Evolutionary conservation across 2,888 invertebrate species (phyloP).

Genomic region (Chydorus sphaericus): DNA sequence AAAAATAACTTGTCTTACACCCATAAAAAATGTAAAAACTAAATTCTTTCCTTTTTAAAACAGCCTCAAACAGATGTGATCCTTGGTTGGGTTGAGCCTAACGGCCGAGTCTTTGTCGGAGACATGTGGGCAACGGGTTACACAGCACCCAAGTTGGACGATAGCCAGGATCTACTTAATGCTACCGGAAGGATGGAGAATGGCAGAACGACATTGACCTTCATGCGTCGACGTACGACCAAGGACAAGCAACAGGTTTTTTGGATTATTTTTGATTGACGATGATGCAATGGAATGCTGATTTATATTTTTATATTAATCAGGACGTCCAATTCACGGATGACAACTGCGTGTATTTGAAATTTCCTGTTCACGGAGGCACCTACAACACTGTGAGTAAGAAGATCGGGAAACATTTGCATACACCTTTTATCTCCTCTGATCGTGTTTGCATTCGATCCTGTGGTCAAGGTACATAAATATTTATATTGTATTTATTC

Average conservation of each 20-base stretch:
- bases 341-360: slow-evolving; percentile 64
- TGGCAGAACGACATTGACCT: slow-evolving; percentile 61
- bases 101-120: slow-evolving; percentile 66
- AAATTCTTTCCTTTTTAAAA: slow-evolving; percentile 18
- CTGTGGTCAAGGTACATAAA: slow-evolving; percentile 31
- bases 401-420: slow-evolving; percentile 64
- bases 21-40: not conserved
- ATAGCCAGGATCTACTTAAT: slow-evolving; percentile 51
- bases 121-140: slow-evolving; percentile 77
- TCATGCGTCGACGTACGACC: slow-evolving; percentile 59
- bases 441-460: slow-evolving; percentile 67
- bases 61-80: slow-evolving; percentile 76
- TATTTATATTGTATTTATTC: not conserved
- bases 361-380: slow-evolving; percentile 75
- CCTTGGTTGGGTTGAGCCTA: slow-evolving; percentile 72
- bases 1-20: slow-evolving; percentile 20
- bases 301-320: slow-evolving; percentile 14
- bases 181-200: slow-evolving; percentile 52
- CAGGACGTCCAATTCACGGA: slow-evolving; percentile 70
- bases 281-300: not conserved
- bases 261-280: not conserved
- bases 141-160: slow-evolving; percentile 30
- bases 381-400: slow-evolving; percentile 68
- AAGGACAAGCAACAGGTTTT: slow-evolving; percentile 36
- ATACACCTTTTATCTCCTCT: slow-evolving; percentile 52